Evolutionary conservation across 2,113 vertebrate species (phyloP).

Genomic region (Catharus bicknelli): DNA sequence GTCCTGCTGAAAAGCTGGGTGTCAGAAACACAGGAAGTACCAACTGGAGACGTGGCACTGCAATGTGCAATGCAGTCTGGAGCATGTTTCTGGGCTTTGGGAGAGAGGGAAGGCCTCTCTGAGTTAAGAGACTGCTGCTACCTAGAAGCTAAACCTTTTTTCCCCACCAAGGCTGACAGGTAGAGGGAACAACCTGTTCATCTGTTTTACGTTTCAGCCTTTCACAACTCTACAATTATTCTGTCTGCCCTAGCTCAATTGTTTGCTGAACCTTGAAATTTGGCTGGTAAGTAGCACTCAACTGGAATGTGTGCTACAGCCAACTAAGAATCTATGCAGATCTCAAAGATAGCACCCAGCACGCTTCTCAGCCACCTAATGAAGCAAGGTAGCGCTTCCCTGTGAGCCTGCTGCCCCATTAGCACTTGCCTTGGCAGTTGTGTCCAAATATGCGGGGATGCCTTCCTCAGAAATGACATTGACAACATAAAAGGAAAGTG

Average conservation of each 20-base stretch:
- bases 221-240: conserved; percentile 6
- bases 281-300: not conserved
- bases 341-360: not conserved
- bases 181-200: conserved; percentile 1
- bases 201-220: conserved; percentile 9
- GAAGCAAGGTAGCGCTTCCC: not conserved
- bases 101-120: not conserved
- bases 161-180: not conserved
- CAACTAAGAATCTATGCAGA: not conserved
- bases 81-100: not conserved
- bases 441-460: not conserved
- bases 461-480: not conserved
- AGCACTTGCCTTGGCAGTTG: not conserved
- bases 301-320: not conserved
- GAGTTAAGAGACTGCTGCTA: not conserved
- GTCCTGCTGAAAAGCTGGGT: not conserved
- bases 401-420: not conserved
- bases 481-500: not conserved
- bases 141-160: not conserved
- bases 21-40: not conserved
- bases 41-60: not conserved
- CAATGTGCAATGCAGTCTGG: not conserved
- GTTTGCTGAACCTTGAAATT: conserved; percentile 39
- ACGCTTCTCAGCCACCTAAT: not conserved
- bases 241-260: not conserved